Evolutionary conservation across 2,797 vertebrate species (phyloP), one percentile per base, ranked within the genome.

Genomic region (Sebastes trivittatus): DNA sequence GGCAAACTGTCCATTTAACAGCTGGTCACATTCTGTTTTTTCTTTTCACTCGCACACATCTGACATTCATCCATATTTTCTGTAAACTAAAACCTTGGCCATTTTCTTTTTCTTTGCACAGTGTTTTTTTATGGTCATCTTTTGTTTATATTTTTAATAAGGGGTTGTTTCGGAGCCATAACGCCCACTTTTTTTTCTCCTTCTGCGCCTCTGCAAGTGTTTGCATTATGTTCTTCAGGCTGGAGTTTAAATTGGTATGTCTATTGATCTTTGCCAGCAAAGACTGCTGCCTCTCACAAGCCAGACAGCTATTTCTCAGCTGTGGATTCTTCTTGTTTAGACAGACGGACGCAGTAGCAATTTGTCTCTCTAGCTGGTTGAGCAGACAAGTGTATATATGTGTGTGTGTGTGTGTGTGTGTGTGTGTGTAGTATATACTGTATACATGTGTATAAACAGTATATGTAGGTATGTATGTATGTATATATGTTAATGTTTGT

Each of bases 171-270:
- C 2, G 2, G 3, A 58, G 10, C 18, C 20, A 18, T 32, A 6
- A 60, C 30, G 71, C 64, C 69, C 10, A 18, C 38, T 67, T 27
- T 27, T 55, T 67, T 70, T 52, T n/a, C 23, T 65, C 34, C 11
- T 36, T 36, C 23, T 10, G 38, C 10, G 11, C n/a, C 42, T 72
- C 69, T 73, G 32, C 61, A 13, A 69, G 62, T 32, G 71, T 83
- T 65, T 63, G 32, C 52, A 52, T 74, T 77, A 5, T 60, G 73
- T 87, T 72, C 59, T 86, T 61, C 68, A 77, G 75, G 66, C 82
- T 65, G 2, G 20, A 80, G 74, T 86, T 84, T 73, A 70, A 87
- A 89, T 87, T 75, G 84, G 67, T 79, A 65, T 81, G 81, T 84
- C 29, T 82, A 88, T 92, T 89, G 87, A 92, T 84, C 66, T 75